Conservation (phyloP, 2,113 vertebrate species). For the Poicephalus gulielmi region DNA sequence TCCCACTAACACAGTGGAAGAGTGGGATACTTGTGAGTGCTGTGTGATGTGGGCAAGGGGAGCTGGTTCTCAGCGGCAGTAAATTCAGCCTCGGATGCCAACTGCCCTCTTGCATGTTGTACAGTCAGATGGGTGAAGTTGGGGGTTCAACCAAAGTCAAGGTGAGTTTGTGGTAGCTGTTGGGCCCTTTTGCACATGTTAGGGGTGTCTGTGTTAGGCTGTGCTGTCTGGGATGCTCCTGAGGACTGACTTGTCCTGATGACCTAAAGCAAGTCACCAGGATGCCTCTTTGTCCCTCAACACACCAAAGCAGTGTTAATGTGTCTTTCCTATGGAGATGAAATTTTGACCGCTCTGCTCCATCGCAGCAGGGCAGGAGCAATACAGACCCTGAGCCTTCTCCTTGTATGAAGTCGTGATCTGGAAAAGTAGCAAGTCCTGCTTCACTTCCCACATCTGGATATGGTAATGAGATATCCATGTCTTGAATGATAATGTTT, state of each 20-base stretch:
- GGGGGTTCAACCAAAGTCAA: not conserved
- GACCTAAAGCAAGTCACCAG: not conserved
- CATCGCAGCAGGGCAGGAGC: not conserved
- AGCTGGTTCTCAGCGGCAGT: not conserved
- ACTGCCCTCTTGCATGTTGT: not conserved
- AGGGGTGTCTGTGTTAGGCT: not conserved
- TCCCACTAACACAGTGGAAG: not conserved
- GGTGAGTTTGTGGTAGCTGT: not conserved
- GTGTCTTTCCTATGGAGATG: fast-evolving
- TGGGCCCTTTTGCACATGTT: not conserved
- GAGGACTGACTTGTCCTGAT: not conserved
- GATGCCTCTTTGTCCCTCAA: not conserved
- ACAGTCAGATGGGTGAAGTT: not conserved
- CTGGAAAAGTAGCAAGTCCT: not conserved
- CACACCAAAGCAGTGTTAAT: not conserved
- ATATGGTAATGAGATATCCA: not conserved
- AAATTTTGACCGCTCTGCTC: not conserved
- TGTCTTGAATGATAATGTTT: conserved; percentile 41
- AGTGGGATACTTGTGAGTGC: fast-evolving
- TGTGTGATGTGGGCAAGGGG: fast-evolving
- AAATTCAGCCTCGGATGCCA: not conserved
- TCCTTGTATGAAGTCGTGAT: not conserved
- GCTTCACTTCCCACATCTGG: not conserved
- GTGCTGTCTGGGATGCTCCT: not conserved
- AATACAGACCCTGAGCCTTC: not conserved